These are phyloP conservation scores for Procambarus virginalis DNA, from an alignment of 1,140 invertebrate species.

Conservation along the genomic window DNA sequence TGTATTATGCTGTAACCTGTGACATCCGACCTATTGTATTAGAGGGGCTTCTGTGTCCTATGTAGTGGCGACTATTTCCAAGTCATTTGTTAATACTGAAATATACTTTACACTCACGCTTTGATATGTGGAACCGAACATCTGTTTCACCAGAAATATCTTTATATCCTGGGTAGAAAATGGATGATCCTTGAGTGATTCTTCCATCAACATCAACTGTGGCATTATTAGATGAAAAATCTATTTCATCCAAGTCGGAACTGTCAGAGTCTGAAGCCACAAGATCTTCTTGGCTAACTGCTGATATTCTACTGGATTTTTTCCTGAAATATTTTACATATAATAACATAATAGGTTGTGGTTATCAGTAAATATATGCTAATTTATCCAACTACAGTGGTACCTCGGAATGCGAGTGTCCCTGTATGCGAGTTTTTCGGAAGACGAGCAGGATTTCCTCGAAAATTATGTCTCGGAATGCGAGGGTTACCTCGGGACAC, in stretches of 20 bases:
- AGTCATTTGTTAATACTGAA: no score
- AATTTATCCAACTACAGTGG: neutral
- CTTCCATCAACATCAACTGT: neutral
- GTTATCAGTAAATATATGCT: neutral
- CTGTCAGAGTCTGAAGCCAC: neutral
- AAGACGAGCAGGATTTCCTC: no score
- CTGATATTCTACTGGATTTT: neutral
- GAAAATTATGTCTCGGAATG: no score
- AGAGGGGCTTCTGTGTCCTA: no score
- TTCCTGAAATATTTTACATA: neutral
- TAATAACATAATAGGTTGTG: no score
- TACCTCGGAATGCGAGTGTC: no score
- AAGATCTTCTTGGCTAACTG: conserved; percentile 10
- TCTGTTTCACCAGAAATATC: conserved; percentile 48
- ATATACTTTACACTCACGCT: conserved; percentile 36
- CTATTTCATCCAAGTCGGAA: conserved; percentile 26
- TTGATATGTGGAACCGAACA: conserved; percentile 66
- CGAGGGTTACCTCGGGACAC: no score
- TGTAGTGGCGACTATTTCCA: no score
- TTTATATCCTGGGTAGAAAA: conserved; percentile 12
- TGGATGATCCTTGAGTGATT: conserved; percentile 6
- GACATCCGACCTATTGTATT: no score
- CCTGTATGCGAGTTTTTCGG: no score
- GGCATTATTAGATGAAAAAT: neutral
- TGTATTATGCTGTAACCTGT: no score